Evolutionary conservation across 2,888 invertebrate genomes (phyloP).

Genomic region (Callyntrura sp.): DNA sequence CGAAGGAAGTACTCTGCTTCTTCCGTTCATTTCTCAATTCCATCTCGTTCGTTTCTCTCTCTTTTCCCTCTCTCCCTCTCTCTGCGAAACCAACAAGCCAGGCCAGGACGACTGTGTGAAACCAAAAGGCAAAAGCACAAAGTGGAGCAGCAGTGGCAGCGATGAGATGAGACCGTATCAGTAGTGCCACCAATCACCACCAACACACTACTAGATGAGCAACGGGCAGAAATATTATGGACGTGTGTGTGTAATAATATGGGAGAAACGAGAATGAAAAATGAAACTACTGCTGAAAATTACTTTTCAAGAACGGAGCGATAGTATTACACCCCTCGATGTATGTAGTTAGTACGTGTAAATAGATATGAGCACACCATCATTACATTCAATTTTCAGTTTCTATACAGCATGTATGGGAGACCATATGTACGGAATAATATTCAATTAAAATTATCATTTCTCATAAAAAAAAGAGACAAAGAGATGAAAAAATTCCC

Average conservation of each 20-base stretch:
- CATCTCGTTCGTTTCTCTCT: not conserved
- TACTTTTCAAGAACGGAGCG: slow-evolving; percentile 12
- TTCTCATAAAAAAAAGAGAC: not conserved
- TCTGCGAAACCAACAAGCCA: not conserved
- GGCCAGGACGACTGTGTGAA: slow-evolving; percentile 14
- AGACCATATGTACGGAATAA: not conserved
- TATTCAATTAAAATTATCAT: slow-evolving; percentile 42
- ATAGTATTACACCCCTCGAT: too few relatives aligned
- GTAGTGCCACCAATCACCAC: slow-evolving; percentile 49
- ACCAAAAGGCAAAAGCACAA: slow-evolving; percentile 20
- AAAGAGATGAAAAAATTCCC: not conserved
- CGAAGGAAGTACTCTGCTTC: slow-evolving; percentile 51
- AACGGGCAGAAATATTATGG: not conserved
- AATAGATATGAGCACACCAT: too few relatives aligned
- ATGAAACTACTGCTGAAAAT: slow-evolving; percentile 26
- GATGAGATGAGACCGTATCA: slow-evolving; percentile 15
- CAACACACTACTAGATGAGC: slow-evolving; percentile 26
- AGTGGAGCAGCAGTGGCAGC: slow-evolving; percentile 37
- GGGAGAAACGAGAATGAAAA: not conserved
- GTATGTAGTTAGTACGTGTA: not conserved
- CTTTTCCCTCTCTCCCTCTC: not conserved
- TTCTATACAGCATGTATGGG: not conserved
- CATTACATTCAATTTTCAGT: not conserved
- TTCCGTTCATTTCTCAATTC: slow-evolving; percentile 35
- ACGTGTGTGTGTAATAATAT: not conserved